Percentiles rank a stretch among this genome's conserved stretches.
These are phyloP conservation scores for Trileptium ribeirensis DNA, from an alignment of 2,888 invertebrate species.

Conservation along the genomic window DNA sequence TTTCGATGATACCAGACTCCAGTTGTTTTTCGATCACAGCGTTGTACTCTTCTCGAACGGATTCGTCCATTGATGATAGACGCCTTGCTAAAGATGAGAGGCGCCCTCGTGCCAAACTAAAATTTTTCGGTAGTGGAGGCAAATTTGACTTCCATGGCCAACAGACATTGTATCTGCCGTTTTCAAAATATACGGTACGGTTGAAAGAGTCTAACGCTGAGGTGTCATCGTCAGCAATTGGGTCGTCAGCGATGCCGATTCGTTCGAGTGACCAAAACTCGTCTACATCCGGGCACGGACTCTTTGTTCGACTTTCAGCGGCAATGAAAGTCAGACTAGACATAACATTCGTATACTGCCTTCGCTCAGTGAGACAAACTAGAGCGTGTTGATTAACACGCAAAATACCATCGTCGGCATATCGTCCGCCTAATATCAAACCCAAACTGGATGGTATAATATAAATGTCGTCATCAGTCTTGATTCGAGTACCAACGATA, in stretches of 20 bases:
- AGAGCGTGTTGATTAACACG: no score
- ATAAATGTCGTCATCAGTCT: no score
- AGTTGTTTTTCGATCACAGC: conserved; percentile 19
- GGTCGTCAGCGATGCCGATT: not conserved
- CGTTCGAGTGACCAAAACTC: not conserved
- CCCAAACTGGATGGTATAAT: no score
- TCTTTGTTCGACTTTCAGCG: no score
- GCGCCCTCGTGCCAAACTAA: not conserved
- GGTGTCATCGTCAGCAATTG: not conserved
- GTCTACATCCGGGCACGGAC: no score
- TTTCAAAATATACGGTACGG: not conserved
- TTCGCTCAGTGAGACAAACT: no score
- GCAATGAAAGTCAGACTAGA: no score
- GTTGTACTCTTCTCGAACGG: conserved; percentile 18
- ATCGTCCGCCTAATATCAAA: no score
- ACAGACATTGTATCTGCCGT: not conserved
- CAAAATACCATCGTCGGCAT: no score
- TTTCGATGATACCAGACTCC: conserved; percentile 23
- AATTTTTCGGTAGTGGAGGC: not conserved
- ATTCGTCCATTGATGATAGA: not conserved
- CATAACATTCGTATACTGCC: no score
- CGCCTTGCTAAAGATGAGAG: not conserved
- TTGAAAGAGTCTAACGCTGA: not conserved
- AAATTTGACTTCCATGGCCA: not conserved
- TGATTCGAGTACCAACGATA: no score